A percentile compares a stretch with the other conserved stretches of the same genome.
Conservation (phyloP, 2,797 vertebrate species). For the Prionace glauca region DNA sequence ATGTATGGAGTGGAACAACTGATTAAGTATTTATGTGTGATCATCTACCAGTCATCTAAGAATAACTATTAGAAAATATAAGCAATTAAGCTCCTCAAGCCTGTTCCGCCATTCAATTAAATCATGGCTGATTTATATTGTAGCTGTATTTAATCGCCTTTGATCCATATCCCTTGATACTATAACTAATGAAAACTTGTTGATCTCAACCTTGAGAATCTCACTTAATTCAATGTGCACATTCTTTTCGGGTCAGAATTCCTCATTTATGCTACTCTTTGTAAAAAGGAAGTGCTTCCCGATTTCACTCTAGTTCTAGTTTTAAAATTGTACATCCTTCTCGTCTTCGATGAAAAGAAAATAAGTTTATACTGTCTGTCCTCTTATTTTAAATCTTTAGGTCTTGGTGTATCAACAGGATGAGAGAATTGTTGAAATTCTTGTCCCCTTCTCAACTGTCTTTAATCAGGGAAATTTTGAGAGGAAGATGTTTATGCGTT, state of each 20-base stretch:
- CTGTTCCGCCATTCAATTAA: neutral
- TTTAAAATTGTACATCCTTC: neutral
- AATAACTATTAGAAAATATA: neutral
- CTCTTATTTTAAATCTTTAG: neutral
- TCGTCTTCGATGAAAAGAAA: neutral
- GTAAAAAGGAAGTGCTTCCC: neutral
- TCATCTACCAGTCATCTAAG: neutral
- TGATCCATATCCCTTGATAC: neutral
- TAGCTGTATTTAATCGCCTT: neutral
- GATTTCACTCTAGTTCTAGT: neutral
- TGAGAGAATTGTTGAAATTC: too few species aligned
- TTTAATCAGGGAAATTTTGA: too few species aligned
- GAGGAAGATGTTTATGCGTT: neutral
- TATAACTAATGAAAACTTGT: neutral
- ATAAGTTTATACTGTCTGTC: neutral
- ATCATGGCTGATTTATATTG: neutral
- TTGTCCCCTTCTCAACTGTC: too few species aligned
- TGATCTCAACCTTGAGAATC: neutral
- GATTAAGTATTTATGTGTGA: neutral
- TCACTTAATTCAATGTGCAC: neutral
- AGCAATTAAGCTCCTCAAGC: neutral
- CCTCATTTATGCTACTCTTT: too few species aligned
- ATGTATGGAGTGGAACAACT: neutral
- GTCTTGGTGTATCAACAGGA: too few species aligned
- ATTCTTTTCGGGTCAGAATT: neutral